Conservation (phyloP, 92 coral and sea anemone species). For the Porites cylindrica region DNA sequence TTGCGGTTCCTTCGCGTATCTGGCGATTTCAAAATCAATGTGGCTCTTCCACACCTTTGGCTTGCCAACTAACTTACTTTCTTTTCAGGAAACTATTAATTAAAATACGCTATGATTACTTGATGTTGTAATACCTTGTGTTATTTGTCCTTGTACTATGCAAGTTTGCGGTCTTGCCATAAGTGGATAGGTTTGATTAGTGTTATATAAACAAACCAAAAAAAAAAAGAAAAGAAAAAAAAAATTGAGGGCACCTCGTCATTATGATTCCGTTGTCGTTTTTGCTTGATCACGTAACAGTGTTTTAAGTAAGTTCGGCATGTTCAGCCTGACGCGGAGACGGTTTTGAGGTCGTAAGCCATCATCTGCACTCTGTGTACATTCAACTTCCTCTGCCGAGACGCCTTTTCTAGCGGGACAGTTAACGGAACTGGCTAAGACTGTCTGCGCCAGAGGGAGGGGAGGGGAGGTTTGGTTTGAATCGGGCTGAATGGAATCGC, state of each 20-base stretch:
- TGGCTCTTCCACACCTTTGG: background rate
- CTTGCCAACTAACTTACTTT: background rate
- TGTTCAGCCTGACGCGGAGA: background rate
- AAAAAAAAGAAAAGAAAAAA: background rate
- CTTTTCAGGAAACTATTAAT: constrained; percentile 6
- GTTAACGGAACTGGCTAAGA: background rate
- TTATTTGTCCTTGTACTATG: background rate
- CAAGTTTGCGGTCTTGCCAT: background rate
- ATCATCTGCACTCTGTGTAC: background rate
- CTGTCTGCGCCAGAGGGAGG: background rate
- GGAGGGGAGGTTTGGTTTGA: background rate
- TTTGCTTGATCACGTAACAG: background rate
- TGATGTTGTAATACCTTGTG: background rate
- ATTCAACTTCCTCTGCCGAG: background rate
- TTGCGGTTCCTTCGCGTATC: background rate
- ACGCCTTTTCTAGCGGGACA: background rate
- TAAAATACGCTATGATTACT: background rate
- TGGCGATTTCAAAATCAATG: constrained; percentile 5
- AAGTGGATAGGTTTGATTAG: background rate
- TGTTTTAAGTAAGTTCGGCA: background rate
- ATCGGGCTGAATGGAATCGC: background rate
- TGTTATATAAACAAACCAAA: background rate
- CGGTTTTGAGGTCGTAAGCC: background rate
- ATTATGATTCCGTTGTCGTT: background rate
- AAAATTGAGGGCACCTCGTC: background rate